Percentiles rank a stretch among this genome's conserved stretches.
Conservation (phyloP, 2,113 vertebrate species). For the Phalacrocorax brasilianus region DNA sequence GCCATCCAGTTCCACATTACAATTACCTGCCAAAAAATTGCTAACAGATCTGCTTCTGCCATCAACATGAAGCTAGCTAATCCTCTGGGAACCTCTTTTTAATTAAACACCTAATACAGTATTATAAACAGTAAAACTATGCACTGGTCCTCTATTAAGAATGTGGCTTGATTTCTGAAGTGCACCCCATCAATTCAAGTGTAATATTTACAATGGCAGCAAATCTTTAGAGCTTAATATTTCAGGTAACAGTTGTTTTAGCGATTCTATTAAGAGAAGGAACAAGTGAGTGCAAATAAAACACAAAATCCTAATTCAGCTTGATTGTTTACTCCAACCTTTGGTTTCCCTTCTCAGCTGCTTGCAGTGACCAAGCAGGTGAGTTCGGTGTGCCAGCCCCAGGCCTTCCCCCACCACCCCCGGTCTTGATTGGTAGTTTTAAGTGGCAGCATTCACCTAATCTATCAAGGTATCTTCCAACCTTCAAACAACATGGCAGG, state of each 20-base stretch:
- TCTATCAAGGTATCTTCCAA: background rate
- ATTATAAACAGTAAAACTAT: slow-evolving; percentile 31
- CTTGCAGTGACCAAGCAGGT: accelerated
- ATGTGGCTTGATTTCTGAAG: slow-evolving; percentile 34
- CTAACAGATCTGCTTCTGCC: slow-evolving; percentile 44
- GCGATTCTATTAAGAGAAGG: background rate
- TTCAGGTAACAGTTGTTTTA: slow-evolving; percentile 6
- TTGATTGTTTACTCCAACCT: background rate
- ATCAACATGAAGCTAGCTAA: slow-evolving; percentile 33
- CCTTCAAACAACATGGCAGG: background rate
- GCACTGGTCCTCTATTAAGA: background rate
- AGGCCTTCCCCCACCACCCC: background rate
- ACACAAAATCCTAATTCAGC: background rate
- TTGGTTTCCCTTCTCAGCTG: background rate
- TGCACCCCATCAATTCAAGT: slow-evolving; percentile 48
- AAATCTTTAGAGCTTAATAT: slow-evolving; percentile 19
- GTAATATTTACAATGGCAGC: slow-evolving; percentile 20
- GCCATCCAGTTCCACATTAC: slow-evolving; percentile 6
- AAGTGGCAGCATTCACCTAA: background rate
- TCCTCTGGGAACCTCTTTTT: slow-evolving; percentile 61
- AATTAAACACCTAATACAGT: slow-evolving; percentile 69
- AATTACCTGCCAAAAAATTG: slow-evolving; percentile 70
- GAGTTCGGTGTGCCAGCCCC: background rate
- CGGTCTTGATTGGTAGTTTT: background rate
- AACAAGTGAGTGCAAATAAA: background rate